A percentile compares a stretch with the other conserved stretches of the same genome.
phyloP scores from a whole-genome alignment of 2,113 vertebrate genomes.

The Benitochromis conjunctus region DNA sequence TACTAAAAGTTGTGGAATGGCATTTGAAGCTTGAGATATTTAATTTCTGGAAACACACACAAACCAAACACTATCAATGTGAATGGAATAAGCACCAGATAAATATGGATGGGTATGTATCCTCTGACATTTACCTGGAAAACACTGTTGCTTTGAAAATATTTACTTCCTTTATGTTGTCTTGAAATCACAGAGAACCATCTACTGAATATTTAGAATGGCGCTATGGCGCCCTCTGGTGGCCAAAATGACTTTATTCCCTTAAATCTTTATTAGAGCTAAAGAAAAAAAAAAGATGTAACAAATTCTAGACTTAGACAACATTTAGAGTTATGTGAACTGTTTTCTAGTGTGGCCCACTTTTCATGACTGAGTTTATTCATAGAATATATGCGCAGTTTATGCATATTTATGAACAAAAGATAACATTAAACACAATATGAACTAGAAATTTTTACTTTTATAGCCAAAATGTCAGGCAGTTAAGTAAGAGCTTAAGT shows the following conservation, averaged over 20 bases:
- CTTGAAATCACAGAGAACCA: neutral
- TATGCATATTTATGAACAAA: neutral
- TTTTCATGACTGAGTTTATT: neutral
- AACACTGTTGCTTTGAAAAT: neutral
- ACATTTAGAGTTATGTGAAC: neutral
- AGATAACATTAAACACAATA: neutral
- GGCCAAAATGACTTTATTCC: neutral
- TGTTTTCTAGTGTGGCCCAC: neutral
- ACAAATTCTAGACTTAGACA: neutral
- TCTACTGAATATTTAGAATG: neutral
- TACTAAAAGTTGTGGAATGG: neutral
- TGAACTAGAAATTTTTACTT: neutral
- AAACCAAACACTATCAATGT: neutral
- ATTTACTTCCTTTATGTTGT: neutral
- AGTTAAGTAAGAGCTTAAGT: neutral
- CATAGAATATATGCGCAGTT: neutral
- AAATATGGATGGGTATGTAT: neutral
- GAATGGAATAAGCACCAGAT: neutral
- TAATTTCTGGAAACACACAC: neutral
- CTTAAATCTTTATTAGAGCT: neutral
- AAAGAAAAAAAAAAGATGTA: neutral
- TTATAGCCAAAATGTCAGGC: neutral
- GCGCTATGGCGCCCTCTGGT: neutral
- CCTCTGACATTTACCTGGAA: neutral
- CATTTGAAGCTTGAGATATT: neutral